Evolutionary conservation across 2,888 invertebrate genomes (phyloP).

Genomic region (Apotomis betuletana): DNA sequence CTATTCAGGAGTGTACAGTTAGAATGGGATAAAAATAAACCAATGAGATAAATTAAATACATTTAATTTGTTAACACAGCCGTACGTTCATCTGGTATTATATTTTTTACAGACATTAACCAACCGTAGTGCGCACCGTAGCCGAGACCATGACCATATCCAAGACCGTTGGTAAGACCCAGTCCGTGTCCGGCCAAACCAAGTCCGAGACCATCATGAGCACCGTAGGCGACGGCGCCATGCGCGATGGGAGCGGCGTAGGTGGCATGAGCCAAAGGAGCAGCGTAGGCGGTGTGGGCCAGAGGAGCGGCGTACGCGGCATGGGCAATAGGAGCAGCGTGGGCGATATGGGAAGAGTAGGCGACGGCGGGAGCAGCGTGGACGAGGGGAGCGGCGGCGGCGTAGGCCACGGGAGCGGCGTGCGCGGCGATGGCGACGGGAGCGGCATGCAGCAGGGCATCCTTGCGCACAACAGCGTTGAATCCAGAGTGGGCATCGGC

Average conservation of each 20-base stretch:
- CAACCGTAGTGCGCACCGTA: constrained; percentile 21
- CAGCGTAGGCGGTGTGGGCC: constrained; percentile 39
- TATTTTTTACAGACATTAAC: constrained; percentile 9
- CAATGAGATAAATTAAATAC: constrained; percentile 22
- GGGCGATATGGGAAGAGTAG: constrained; percentile 44
- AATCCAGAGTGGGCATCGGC: constrained; percentile 71
- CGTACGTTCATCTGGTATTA: constrained; percentile 2
- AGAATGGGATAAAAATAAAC: neutral
- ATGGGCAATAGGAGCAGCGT: constrained; percentile 35
- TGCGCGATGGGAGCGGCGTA: constrained; percentile 42
- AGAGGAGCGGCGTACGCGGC: constrained; percentile 31
- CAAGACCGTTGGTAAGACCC: constrained; percentile 36
- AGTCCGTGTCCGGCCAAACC: constrained; percentile 17
- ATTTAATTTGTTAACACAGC: constrained; percentile 31
- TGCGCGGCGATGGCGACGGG: constrained; percentile 41
- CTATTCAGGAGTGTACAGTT: too few relatives aligned
- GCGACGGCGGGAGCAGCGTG: constrained; percentile 47
- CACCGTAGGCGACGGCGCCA: constrained; percentile 36
- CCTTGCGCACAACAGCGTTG: constrained; percentile 71
- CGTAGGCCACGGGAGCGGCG: constrained; percentile 40
- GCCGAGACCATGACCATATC: constrained; percentile 37
- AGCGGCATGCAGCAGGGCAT: constrained; percentile 46
- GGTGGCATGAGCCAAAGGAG: constrained; percentile 36
- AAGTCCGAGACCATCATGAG: constrained; percentile 20
- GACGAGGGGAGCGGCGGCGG: constrained; percentile 46